Conservation (phyloP, 2,113 vertebrate species). For the Gymnocephalus cernua region DNA sequence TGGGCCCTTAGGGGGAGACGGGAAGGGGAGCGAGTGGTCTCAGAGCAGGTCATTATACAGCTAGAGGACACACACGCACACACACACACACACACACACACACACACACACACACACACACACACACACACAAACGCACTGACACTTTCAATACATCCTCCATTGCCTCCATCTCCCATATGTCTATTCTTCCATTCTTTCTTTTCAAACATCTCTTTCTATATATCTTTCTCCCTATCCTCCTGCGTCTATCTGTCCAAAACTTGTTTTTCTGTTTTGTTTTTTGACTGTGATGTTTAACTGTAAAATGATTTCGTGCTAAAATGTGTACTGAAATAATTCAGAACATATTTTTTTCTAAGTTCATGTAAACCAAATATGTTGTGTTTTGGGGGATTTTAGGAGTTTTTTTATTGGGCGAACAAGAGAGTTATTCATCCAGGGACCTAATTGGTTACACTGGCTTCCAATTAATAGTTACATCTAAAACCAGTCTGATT, state of each 20-base stretch:
- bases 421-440: slow-evolving; percentile 40
- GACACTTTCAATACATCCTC: slow-evolving; percentile 74
- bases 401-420: not conserved
- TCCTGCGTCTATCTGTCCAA: not conserved
- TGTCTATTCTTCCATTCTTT: slow-evolving; percentile 65
- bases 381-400: not conserved
- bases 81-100: slow-evolving; percentile 58
- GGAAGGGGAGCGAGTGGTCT: slow-evolving; percentile 78
- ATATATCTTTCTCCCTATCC: slow-evolving; percentile 16
- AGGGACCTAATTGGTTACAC: slow-evolving; percentile 17
- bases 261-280: not conserved
- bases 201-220: slow-evolving; percentile 66
- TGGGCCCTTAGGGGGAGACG: slow-evolving; percentile 81
- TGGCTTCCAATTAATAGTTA: slow-evolving; percentile 54
- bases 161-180: slow-evolving; percentile 75
- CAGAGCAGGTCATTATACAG: slow-evolving; percentile 84
- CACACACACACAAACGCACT: slow-evolving; percentile 49
- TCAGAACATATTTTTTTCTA: not conserved
- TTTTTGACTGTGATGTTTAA: not conserved
- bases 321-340: not conserved
- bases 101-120: slow-evolving; percentile 68
- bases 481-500: slow-evolving; percentile 59
- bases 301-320: not conserved
- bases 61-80: slow-evolving; percentile 74
- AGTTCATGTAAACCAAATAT: not conserved